Evolutionary conservation across 1,140 invertebrate genomes (phyloP).

Genomic region (Solen grandis): DNA sequence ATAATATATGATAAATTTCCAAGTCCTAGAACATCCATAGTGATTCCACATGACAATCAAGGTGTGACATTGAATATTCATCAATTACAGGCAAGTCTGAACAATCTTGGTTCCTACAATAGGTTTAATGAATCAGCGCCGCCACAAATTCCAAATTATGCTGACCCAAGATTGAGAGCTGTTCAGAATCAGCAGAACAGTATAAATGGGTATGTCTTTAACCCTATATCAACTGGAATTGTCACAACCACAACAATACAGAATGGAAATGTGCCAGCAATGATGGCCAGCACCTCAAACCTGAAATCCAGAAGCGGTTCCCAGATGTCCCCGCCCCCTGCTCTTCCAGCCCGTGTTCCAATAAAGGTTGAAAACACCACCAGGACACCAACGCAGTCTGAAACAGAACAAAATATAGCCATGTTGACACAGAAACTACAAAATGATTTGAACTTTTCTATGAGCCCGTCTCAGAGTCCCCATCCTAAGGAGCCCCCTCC

Average conservation of each 20-base stretch:
- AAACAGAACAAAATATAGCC: constrained; percentile 80
- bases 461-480: constrained; percentile 56
- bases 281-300: constrained; percentile 39
- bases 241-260: constrained; percentile 31
- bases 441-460: constrained; percentile 72
- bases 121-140: constrained; percentile 75
- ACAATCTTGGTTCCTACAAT: constrained; percentile 58
- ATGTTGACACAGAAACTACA: constrained; percentile 81
- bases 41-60: constrained; percentile 49
- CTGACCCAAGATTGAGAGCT: constrained; percentile 65
- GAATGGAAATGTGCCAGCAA: constrained; percentile 43
- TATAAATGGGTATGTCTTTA: constrained; percentile 24
- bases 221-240: constrained; percentile 17
- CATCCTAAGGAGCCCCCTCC: constrained; percentile 73
- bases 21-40: constrained; percentile 71
- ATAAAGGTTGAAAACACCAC: constrained; percentile 83
- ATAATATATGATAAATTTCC: constrained; percentile 72
- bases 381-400: constrained; percentile 86
- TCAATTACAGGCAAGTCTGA: constrained; percentile 46
- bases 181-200: constrained; percentile 53
- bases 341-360: constrained; percentile 78
- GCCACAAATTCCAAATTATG: constrained; percentile 65
- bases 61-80: constrained; percentile 22
- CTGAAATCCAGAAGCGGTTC: constrained; percentile 7
- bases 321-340: constrained; percentile 63